phyloP scores from a whole-genome alignment of 1,140 invertebrate species.

The Drosophila novamexicana region DNA sequence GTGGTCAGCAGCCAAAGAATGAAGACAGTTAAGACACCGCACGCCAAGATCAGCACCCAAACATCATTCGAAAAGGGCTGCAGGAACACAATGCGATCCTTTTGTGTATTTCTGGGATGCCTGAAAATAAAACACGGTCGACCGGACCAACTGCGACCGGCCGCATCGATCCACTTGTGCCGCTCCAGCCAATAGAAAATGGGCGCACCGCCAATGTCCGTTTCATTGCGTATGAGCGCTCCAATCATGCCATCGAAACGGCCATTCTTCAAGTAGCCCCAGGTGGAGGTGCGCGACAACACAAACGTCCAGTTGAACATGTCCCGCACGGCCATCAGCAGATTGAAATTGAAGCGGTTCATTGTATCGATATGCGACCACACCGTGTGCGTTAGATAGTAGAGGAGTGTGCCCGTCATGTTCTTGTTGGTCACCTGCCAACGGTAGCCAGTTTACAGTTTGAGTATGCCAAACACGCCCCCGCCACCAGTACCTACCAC shows the following conservation, averaged over 20 bases:
- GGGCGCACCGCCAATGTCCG: slow-evolving; percentile 87
- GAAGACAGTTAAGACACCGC: slow-evolving; percentile 71
- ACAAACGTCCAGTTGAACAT: slow-evolving; percentile 88
- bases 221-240: slow-evolving; percentile 85
- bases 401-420: slow-evolving; percentile 85
- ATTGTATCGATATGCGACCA: slow-evolving; percentile 87
- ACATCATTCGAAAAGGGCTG: slow-evolving; percentile 86
- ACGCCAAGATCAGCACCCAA: slow-evolving; percentile 85
- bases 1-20: slow-evolving; percentile 76
- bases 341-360: slow-evolving; percentile 87
- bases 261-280: slow-evolving; percentile 88
- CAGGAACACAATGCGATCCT: slow-evolving; percentile 87
- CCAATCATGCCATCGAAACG: slow-evolving; percentile 89
- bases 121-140: slow-evolving; percentile 87
- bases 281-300: slow-evolving; percentile 86
- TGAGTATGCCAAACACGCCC: no score
- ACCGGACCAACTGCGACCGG: slow-evolving; percentile 86
- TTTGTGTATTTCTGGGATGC: slow-evolving; percentile 87
- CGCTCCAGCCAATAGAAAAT: slow-evolving; percentile 87
- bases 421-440: slow-evolving; percentile 85
- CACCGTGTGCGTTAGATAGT: slow-evolving; percentile 85
- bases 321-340: slow-evolving; percentile 86
- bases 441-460: no score
- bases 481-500: slow-evolving; percentile 76
- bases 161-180: slow-evolving; percentile 86